Percentiles rank a stretch among this genome's conserved stretches.
These are phyloP conservation scores for Carollia perspicillata DNA, from an alignment of 2,113 vertebrate species.

Conservation along the genomic window DNA sequence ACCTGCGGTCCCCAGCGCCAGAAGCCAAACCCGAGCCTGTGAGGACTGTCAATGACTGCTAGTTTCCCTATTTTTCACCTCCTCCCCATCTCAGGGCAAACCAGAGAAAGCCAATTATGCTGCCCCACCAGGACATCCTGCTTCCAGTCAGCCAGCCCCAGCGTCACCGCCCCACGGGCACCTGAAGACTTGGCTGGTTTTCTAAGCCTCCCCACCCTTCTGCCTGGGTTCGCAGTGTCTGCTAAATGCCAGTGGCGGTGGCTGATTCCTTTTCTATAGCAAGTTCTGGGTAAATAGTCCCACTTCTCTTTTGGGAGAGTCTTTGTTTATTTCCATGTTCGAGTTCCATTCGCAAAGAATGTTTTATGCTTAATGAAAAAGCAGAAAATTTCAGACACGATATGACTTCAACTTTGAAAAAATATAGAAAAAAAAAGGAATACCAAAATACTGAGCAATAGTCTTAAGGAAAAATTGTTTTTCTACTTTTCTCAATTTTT, in stretches of 20 bases:
- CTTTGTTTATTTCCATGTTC: not conserved
- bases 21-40: not conserved
- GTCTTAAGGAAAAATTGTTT: not conserved
- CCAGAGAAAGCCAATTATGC: not conserved
- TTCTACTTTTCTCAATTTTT: slow-evolving; percentile 14
- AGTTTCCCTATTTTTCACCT: not conserved
- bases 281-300: not conserved
- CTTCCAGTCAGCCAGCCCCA: not conserved
- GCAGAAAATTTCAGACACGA: not conserved
- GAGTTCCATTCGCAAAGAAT: not conserved
- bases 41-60: not conserved
- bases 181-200: not conserved
- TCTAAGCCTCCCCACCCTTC: not conserved
- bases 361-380: not conserved
- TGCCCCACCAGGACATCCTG: not conserved
- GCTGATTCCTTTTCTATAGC: not conserved
- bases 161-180: too few species aligned
- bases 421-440: not conserved
- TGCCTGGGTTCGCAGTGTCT: not conserved
- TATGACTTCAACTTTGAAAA: not conserved
- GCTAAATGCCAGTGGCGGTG: not conserved
- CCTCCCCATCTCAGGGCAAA: not conserved
- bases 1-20: too few species aligned
- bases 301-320: not conserved
- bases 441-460: not conserved